phyloP scores from a whole-genome alignment of 1,140 invertebrate genomes.

The Tribolium castaneum region DNA sequence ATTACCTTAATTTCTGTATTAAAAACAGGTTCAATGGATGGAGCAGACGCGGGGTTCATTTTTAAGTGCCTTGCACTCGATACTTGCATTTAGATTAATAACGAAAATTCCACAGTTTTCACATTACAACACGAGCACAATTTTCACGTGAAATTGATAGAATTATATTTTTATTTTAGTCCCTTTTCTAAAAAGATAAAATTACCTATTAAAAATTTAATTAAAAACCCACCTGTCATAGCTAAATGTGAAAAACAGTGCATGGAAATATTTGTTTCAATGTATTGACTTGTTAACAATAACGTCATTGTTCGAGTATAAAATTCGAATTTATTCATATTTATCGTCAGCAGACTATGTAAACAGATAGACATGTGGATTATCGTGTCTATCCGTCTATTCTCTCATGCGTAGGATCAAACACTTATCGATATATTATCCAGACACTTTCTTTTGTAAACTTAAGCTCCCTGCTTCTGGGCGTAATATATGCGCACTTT shows the following conservation, averaged over 20 bases:
- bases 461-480: background rate
- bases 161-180: background rate
- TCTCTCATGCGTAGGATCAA: background rate
- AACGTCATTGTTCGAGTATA: background rate
- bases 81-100: background rate
- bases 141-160: no score
- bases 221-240: background rate
- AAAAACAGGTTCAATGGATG: background rate
- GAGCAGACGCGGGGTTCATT: background rate
- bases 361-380: conserved; percentile 8
- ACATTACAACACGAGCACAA: no score
- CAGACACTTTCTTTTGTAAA: background rate
- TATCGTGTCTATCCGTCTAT: background rate
- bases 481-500: background rate
- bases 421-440: conserved; percentile 3
- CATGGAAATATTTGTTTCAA: background rate
- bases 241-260: background rate
- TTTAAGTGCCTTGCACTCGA: background rate
- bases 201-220: background rate
- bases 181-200: background rate
- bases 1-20: conserved; percentile 37
- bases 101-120: background rate
- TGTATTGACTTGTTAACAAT: background rate
- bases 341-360: conserved; percentile 1
- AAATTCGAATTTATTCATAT: background rate